These are phyloP conservation scores for Aix galericulata DNA, from an alignment of 2,113 vertebrate species.

Conservation along the genomic window DNA sequence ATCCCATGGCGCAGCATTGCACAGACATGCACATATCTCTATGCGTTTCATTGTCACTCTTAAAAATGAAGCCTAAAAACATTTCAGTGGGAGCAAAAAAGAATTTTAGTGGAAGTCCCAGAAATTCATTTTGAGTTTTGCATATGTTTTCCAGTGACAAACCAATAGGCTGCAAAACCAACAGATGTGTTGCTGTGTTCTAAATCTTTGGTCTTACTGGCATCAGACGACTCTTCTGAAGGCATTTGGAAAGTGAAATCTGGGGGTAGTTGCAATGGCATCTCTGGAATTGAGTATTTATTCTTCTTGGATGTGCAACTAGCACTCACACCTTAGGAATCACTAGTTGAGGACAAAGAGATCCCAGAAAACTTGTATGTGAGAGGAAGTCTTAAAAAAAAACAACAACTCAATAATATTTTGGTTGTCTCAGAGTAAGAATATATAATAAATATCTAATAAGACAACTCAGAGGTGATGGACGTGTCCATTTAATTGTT, in stretches of 20 bases:
- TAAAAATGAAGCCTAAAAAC: neutral
- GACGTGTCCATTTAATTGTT: neutral
- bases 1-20: neutral
- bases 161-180: neutral
- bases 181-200: neutral
- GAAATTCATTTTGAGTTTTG: neutral
- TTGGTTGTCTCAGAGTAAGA: neutral
- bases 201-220: neutral
- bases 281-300: neutral
- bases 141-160: neutral
- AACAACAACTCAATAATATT: neutral
- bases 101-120: neutral
- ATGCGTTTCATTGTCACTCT: neutral
- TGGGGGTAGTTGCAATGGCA: neutral
- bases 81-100: neutral
- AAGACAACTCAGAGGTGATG: neutral
- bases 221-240: neutral
- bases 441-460: neutral
- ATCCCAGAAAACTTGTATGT: neutral
- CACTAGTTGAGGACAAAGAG: neutral
- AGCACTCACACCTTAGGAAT: neutral
- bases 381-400: neutral
- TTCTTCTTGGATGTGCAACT: neutral
- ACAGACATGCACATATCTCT: neutral
- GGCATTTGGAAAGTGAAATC: neutral